Base-by-base conservation (phyloP, 2,888 invertebrate genomes). In the Apotomis turbidana region DNA sequence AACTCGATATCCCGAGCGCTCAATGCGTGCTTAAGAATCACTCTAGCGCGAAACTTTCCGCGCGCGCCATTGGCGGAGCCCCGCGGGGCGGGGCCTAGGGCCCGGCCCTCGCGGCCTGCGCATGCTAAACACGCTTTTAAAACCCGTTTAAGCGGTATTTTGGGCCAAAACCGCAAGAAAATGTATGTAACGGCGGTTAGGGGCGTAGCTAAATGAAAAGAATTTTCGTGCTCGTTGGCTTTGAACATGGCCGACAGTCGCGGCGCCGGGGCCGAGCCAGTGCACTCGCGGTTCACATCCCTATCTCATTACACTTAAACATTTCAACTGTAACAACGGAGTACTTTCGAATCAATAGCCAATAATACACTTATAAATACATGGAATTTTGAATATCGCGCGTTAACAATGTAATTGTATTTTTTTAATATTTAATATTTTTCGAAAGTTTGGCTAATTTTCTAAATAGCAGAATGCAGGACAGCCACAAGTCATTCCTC, bases 401-500 rank as follows among this genome's bases (percentile, higher is more conserved):
- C 9, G 15, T 38, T 55, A 36, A 67, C 49, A 57, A 68, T 62
- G 66, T 70, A 58, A 69, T 49, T 66, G 54, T 6, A 9, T 41
- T 67, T 46, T 41, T 58, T 63, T n/a, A 38, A 41, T 51, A 49
- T 63, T 68, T 10, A 59, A 68, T 27, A 27, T 27, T 27, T 27
- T 27, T 27, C 2, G 2, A 38, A 70, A 70, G 52, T 41, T 66
- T 9, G 41, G 54, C 12, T 44, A 57, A 61, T 55, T 71, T 71
- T 71, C 36, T 27, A 55, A 4, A 8, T 36, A 63, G 55, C 44
- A 90, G 82, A 71, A 90, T 93, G 95, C 95, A 94, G 91, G 95
- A 94, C 90, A 95, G 94, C 78, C 94, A 95, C 81, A 97, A 97
- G 85, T 97, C 97, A 9, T 97, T 97, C 88, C 90, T 97, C 75